Base-by-base conservation (phyloP, 1,140 invertebrate genomes). In the honey bee (Apis mellifera) region DNA sequence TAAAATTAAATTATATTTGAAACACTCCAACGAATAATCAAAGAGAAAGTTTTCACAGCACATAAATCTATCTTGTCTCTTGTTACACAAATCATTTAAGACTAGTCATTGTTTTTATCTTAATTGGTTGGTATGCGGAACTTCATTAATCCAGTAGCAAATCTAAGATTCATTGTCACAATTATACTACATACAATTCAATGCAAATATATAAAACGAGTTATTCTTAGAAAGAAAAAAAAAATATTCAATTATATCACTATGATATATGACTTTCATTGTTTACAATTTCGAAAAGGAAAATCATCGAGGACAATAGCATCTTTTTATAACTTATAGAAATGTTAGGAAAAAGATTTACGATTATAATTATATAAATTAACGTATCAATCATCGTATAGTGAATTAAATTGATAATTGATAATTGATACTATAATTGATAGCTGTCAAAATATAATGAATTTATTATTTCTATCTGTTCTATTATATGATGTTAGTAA, bases 341-440 rank as follows among this genome's bases (percentile, higher is more conserved):
- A 64, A 52, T 75, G 15, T 52, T 8, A 17, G 9, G 32, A 9
- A 23, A 64, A 64, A 9, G 26, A 64, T 64, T 64, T 64, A 32
- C 9, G 15, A 64, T 19, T 19, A 23, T 23, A 48, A 21, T 64
- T 2, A 17, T 52, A 23, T 57, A 52, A 50, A 48, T 19, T 50
- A n/a, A n/a, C n/a, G n/a, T n/a, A 54, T 9, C 26, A 48, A 13
- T 4, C 26, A 19, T n/a, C 2, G 13, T 13, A 55, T 57, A 77
- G 48, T 57, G 57, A 77, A 21, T 52, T 65, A 64, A 75, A 75
- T 65, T 8, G 15, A 13, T 54, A 77, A 77, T 52, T 52, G 1
- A 9, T 42, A 32, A 32, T n/a, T n/a, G n/a, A 3, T 32, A 52
- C 23, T 12, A 64, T 78, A 78, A 78, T 78, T 71, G 52, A 11